phyloP scores from a whole-genome alignment of 1,140 invertebrate species.

The Anastrepha obliqua region DNA sequence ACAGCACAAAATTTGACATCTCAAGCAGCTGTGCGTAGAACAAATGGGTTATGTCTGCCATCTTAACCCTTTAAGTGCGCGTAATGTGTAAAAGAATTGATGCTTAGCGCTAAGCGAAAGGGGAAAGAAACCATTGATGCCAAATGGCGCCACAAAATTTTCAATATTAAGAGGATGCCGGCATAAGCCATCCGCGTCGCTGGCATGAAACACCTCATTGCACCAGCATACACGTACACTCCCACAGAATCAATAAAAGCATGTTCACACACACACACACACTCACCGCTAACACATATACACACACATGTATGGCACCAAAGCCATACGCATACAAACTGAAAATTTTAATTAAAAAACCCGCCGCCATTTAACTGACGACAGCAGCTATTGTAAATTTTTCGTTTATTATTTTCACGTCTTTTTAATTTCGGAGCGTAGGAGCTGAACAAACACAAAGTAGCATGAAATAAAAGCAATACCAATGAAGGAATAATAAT shows the following conservation, averaged over 20 bases:
- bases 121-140: conserved; percentile 41
- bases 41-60: conserved; percentile 27
- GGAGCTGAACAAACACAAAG: neutral
- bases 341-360: conserved; percentile 27
- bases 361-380: neutral
- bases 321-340: conserved; percentile 11
- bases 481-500: neutral
- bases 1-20: conserved; percentile 24
- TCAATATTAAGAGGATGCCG: neutral
- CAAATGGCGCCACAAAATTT: conserved; percentile 35
- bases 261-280: neutral
- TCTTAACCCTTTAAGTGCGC: conserved; percentile 45
- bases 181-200: neutral
- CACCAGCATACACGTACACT: neutral
- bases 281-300: no score
- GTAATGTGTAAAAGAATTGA: conserved; percentile 32
- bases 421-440: conserved; percentile 6
- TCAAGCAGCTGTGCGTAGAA: conserved; percentile 36
- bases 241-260: conserved; percentile 6
- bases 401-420: conserved; percentile 32
- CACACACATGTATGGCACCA: neutral
- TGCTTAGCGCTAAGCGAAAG: neutral
- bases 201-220: neutral
- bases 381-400: conserved; percentile 42
- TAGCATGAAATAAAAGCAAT: conserved; percentile 21